Conservation (phyloP, 2,113 vertebrate genomes). For the Panurus biarmicus region DNA sequence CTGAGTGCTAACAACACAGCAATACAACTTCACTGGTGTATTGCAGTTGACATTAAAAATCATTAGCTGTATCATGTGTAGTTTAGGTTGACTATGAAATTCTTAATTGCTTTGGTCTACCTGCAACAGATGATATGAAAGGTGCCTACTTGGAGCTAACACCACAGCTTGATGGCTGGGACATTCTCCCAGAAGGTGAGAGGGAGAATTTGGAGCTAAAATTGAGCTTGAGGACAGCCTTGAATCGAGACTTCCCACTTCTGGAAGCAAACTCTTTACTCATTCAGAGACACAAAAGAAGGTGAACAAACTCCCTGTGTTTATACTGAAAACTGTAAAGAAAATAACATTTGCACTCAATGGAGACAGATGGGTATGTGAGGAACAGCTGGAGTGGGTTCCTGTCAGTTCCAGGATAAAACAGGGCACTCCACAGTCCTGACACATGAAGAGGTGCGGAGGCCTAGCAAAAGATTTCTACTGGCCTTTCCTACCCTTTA, state of each 20-base stretch:
- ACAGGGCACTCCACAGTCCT: not conserved
- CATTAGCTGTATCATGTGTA: not conserved
- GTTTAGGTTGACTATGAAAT: not conserved
- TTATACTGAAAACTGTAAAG: not conserved
- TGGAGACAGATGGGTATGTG: not conserved
- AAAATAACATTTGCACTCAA: not conserved
- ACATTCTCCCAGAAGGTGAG: not conserved
- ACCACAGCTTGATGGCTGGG: not conserved
- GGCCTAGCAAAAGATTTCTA: not conserved
- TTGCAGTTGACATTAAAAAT: not conserved
- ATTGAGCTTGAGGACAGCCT: not conserved
- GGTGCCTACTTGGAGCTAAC: not conserved
- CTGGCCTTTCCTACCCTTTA: not conserved
- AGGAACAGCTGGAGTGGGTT: not conserved
- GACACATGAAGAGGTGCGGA: not conserved
- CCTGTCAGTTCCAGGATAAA: not conserved
- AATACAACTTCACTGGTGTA: accelerated
- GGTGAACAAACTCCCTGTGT: not conserved
- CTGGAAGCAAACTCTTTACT: not conserved
- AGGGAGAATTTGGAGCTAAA: not conserved
- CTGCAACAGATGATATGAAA: not conserved
- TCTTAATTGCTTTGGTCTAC: not conserved
- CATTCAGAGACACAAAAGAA: not conserved
- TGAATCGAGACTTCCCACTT: not conserved
- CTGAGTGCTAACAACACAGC: not conserved